Evolutionary conservation across 2,888 invertebrate genomes (phyloP).

Genomic region (Andrena marginata): DNA sequence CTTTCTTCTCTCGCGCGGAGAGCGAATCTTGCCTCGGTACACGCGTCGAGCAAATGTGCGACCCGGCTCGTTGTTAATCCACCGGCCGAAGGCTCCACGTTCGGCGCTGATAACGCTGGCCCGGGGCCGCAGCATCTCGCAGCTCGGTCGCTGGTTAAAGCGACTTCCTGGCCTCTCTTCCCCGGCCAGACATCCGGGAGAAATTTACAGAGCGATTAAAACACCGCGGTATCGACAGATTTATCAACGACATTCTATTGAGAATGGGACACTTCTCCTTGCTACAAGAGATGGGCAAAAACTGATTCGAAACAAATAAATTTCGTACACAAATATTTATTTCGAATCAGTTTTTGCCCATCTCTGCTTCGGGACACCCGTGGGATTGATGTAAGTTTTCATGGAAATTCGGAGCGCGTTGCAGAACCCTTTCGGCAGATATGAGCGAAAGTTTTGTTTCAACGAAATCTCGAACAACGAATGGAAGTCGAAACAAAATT

Average conservation of each 20-base stretch:
- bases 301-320: too few relatives aligned
- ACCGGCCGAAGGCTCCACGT: constrained; percentile 7
- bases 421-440: too few relatives aligned
- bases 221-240: background rate
- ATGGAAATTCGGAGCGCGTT: too few relatives aligned
- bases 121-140: background rate
- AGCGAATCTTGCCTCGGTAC: constrained; percentile 23
- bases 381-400: too few relatives aligned
- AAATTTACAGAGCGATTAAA: constrained; percentile 14
- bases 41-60: constrained; percentile 18
- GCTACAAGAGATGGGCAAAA: too few relatives aligned
- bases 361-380: too few relatives aligned
- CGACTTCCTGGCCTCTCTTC: background rate
- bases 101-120: constrained; percentile 4
- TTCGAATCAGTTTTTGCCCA: too few relatives aligned
- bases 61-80: constrained; percentile 30
- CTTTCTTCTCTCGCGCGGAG: background rate
- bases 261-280: too few relatives aligned
- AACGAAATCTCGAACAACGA: too few relatives aligned
- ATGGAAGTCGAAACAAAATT: too few relatives aligned
- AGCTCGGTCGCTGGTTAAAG: background rate
- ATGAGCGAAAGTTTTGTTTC: too few relatives aligned
- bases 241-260: background rate
- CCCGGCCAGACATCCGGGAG: background rate
- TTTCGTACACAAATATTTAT: too few relatives aligned